Conservation (phyloP, 2,888 invertebrate species). For the Oligia strigilis region DNA sequence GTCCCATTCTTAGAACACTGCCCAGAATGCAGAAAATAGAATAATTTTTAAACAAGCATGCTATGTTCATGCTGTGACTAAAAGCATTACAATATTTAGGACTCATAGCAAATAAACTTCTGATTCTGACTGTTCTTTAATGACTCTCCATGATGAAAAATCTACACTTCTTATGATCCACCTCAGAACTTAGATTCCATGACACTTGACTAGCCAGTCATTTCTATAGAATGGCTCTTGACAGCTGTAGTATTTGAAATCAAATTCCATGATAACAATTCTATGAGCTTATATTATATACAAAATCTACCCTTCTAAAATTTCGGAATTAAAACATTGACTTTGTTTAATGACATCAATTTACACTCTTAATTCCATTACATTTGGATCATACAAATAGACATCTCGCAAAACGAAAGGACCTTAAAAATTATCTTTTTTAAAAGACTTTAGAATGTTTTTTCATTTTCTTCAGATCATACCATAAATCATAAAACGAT, state of each 20-base stretch:
- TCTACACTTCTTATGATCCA: background rate
- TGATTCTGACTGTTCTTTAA: constrained; percentile 6
- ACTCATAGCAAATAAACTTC: background rate
- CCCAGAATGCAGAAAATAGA: constrained; percentile 29
- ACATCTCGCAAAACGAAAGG: constrained; percentile 36
- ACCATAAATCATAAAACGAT: constrained; percentile 30
- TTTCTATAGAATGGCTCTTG: background rate
- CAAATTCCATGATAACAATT: constrained; percentile 30
- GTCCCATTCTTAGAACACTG: constrained; percentile 10
- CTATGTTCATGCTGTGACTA: constrained; percentile 17
- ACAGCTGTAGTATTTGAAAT: constrained; percentile 21
- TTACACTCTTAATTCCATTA: constrained; percentile 15
- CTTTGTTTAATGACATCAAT: constrained; percentile 27
- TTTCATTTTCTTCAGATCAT: constrained; percentile 15
- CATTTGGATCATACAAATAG: constrained; percentile 29
- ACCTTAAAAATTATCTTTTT: constrained; percentile 22
- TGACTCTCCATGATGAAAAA: constrained; percentile 10
- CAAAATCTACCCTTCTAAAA: constrained; percentile 38
- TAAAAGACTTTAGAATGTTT: constrained; percentile 20
- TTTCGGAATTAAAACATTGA: constrained; percentile 18
- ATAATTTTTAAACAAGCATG: constrained; percentile 6
- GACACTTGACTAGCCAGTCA: constrained; percentile 1
- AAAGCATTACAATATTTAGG: constrained; percentile 24
- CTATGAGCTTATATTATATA: constrained; percentile 16
- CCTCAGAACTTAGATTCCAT: background rate